A percentile compares a stretch with the other conserved stretches of the same genome.
phyloP scores from a whole-genome alignment of 1,140 invertebrate genomes.

The Micrasema longulum region DNA sequence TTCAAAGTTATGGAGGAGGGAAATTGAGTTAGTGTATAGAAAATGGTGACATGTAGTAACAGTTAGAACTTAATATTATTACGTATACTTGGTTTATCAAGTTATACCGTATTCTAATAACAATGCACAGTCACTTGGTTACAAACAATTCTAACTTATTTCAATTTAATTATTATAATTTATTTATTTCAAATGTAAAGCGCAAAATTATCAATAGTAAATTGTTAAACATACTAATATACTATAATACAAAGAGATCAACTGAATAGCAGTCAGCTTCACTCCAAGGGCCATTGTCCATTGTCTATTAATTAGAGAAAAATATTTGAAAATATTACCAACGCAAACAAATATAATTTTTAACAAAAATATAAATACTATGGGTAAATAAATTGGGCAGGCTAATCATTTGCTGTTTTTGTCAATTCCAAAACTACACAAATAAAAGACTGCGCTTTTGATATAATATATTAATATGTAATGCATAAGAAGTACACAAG shows the following conservation, averaged over 20 bases:
- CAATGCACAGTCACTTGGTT: constrained; percentile 44
- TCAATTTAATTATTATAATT: not conserved
- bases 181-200: not conserved
- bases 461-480: too few relatives aligned
- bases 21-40: not conserved
- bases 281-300: not conserved
- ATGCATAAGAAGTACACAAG: too few relatives aligned
- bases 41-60: not conserved
- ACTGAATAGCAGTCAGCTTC: constrained; percentile 30
- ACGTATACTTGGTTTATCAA: constrained; percentile 42
- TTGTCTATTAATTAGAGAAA: too few relatives aligned
- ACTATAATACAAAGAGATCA: constrained; percentile 37
- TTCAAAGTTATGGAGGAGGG: not conserved
- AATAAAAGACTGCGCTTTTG: too few relatives aligned
- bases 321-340: too few relatives aligned
- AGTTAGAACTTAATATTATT: constrained; percentile 35
- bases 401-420: too few relatives aligned
- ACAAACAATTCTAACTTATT: not conserved
- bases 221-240: not conserved
- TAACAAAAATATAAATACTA: too few relatives aligned
- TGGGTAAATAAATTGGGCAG: too few relatives aligned
- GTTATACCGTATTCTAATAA: constrained; percentile 37
- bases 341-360: too few relatives aligned
- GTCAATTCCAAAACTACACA: too few relatives aligned
- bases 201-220: not conserved